These are phyloP conservation scores for Heliconius ethilla DNA, from an alignment of 2,888 invertebrate species.

Conservation along the genomic window DNA sequence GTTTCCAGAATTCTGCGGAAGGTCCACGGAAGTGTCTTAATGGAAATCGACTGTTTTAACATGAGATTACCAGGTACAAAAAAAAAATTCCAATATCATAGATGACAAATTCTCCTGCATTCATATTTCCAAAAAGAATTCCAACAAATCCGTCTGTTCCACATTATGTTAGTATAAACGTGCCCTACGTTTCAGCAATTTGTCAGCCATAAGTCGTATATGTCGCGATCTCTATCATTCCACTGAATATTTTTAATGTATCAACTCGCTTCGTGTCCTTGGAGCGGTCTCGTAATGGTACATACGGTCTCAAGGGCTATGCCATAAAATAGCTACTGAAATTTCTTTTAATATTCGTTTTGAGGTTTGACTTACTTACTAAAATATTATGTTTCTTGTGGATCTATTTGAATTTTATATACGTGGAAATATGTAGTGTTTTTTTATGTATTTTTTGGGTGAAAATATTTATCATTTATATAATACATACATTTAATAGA, in stretches of 20 bases:
- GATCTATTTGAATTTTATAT: constrained; percentile 12
- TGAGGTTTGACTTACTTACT: constrained; percentile 30
- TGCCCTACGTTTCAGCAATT: constrained; percentile 23
- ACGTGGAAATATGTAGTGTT: neutral
- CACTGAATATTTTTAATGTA: constrained; percentile 37
- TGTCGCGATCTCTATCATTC: constrained; percentile 30
- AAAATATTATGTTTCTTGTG: constrained; percentile 24
- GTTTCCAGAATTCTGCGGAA: too few species aligned
- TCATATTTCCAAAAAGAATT: constrained; percentile 5
- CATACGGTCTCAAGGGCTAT: constrained; percentile 41
- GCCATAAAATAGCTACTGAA: constrained; percentile 39
- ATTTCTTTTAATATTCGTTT: constrained; percentile 40
- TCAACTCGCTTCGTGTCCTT: constrained; percentile 32
- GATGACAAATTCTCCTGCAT: neutral
- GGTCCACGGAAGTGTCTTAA: too few species aligned
- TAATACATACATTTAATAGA: too few species aligned
- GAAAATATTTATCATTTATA: too few species aligned
- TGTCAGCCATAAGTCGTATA: constrained; percentile 24
- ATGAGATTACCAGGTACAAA: too few species aligned
- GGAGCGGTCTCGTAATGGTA: constrained; percentile 35
- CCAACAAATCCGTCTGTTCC: constrained; percentile 1
- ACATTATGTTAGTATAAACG: constrained; percentile 13
- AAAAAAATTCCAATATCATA: neutral
- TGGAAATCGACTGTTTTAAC: neutral
- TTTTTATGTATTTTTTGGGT: neutral